These are phyloP conservation scores for Drosophila birchii DNA, from an alignment of 2,888 invertebrate species.

Conservation along the genomic window DNA sequence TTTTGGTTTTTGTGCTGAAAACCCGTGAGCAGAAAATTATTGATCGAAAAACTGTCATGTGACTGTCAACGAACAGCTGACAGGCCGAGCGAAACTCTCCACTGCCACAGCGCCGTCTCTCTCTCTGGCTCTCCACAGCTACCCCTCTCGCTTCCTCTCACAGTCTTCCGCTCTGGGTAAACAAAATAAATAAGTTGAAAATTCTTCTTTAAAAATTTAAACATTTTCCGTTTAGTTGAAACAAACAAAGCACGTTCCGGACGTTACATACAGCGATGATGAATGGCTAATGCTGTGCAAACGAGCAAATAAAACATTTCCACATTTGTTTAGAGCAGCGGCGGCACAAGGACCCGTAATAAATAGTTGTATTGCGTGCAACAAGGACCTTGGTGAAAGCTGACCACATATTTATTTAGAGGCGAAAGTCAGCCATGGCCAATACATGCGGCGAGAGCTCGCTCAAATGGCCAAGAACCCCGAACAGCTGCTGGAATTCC, in stretches of 20 bases:
- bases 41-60: constrained; percentile 84
- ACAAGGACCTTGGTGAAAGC: constrained; percentile 62
- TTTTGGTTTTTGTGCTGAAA: constrained; percentile 67
- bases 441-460: constrained; percentile 49
- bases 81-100: constrained; percentile 67
- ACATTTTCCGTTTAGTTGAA: constrained; percentile 1
- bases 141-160: constrained; percentile 14
- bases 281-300: constrained; percentile 22
- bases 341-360: constrained; percentile 56
- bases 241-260: constrained; percentile 25
- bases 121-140: constrained; percentile 5
- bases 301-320: constrained; percentile 10
- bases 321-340: constrained; percentile 17
- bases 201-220: constrained; percentile 17
- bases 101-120: constrained; percentile 22
- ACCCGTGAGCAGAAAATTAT: constrained; percentile 84
- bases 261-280: neutral
- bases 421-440: constrained; percentile 57
- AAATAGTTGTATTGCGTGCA: constrained; percentile 72
- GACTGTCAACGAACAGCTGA: constrained; percentile 85
- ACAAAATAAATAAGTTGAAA: constrained; percentile 63
- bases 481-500: constrained; percentile 66
- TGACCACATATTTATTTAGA: constrained; percentile 61
- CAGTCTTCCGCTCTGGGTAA: constrained; percentile 54
- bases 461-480: constrained; percentile 27